Evolutionary conservation across 2,797 vertebrate species (phyloP).

Genomic region (Meriones psammophilus): DNA sequence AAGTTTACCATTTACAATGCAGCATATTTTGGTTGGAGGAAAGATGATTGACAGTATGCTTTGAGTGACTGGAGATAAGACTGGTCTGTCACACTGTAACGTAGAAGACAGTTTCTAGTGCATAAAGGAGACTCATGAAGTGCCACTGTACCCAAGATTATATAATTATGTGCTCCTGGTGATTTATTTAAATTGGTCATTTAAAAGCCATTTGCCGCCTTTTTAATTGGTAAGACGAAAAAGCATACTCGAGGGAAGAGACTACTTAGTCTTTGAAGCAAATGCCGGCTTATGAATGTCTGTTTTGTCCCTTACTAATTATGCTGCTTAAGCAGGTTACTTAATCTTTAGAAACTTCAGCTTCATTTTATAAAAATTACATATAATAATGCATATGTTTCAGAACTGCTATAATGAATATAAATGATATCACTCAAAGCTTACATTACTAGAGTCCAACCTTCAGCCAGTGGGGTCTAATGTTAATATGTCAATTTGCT

Average conservation of each 20-base stretch:
- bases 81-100: neutral
- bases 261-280: slow-evolving; percentile 46
- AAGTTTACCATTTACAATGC: slow-evolving; percentile 1
- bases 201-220: slow-evolving; percentile 62
- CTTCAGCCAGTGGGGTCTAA: neutral
- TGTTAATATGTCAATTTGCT: neutral
- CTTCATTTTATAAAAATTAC: slow-evolving; percentile 34
- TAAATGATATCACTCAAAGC: neutral
- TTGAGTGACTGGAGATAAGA: slow-evolving; percentile 12
- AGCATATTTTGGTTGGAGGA: neutral
- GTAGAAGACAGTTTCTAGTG: neutral
- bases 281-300: slow-evolving; percentile 1
- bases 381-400: neutral
- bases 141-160: neutral
- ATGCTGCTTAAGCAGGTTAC: neutral
- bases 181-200: slow-evolving; percentile 59
- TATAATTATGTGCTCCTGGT: slow-evolving; percentile 14
- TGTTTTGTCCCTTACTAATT: slow-evolving; percentile 55
- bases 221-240: slow-evolving; percentile 41
- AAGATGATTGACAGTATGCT: slow-evolving; percentile 2
- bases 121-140: neutral
- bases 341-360: slow-evolving; percentile 14
- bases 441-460: neutral
- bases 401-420: neutral
- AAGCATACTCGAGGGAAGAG: neutral